phyloP scores from a whole-genome alignment of 2,113 vertebrate species.

The Fregetta grallaria region DNA sequence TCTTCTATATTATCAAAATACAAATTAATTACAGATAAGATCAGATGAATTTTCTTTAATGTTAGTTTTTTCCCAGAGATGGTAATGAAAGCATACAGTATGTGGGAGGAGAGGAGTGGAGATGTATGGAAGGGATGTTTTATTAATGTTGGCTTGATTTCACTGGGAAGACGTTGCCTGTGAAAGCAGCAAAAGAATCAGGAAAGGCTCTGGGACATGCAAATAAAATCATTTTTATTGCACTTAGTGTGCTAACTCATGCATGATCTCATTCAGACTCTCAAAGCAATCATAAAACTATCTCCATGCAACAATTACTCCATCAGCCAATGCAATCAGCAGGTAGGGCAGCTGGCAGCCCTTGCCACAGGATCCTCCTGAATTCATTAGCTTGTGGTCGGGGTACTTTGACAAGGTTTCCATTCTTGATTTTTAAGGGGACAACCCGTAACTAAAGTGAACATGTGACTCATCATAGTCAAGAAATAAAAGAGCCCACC shows the following conservation, averaged over 20 bases:
- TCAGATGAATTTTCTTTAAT: constrained; percentile 79
- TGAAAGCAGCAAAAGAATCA: constrained; percentile 63
- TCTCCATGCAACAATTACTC: constrained; percentile 63
- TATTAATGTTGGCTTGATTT: constrained; percentile 62
- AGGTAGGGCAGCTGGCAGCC: constrained; percentile 39
- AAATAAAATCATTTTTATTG: constrained; percentile 73
- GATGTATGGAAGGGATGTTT: constrained; percentile 59
- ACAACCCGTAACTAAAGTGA: constrained; percentile 12
- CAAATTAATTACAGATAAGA: constrained; percentile 86
- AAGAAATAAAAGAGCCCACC: neutral
- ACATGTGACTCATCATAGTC: constrained; percentile 24
- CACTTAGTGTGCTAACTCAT: constrained; percentile 67
- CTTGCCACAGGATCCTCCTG: constrained; percentile 18
- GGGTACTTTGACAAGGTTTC: neutral
- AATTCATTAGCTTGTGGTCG: constrained; percentile 22
- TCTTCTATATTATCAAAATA: constrained; percentile 81
- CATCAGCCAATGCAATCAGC: constrained; percentile 55
- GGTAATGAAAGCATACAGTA: constrained; percentile 64
- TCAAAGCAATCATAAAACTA: constrained; percentile 69
- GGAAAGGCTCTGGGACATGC: constrained; percentile 70
- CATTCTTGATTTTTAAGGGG: constrained; percentile 35
- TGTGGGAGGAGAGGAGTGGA: constrained; percentile 64
- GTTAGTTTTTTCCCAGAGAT: constrained; percentile 78
- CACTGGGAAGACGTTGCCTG: constrained; percentile 58
- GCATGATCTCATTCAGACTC: constrained; percentile 68